Evolutionary conservation across 2,113 vertebrate genomes (phyloP), one percentile per base, ranked within the genome.

Genomic region (Varanus komodoensis): DNA sequence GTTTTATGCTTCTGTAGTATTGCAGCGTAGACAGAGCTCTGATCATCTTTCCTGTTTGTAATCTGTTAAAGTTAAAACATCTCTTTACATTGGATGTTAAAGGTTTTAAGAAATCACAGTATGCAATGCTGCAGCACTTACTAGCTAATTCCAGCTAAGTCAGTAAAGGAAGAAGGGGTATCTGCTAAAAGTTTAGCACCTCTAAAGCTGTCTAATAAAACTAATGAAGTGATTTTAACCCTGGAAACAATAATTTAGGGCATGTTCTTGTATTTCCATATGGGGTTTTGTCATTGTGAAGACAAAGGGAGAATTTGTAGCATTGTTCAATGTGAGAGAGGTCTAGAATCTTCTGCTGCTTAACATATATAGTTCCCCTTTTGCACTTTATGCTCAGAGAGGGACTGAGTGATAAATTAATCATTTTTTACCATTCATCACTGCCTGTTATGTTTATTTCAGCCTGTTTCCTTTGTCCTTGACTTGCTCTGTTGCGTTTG

Each of bases 401-500:
- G 14, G 50, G 87, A 21, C 32, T 82, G 34, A 73, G 23, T 2
- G 15, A 3, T 57, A 34, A 74, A 86, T 74, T 75, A 74, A 86
- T 88, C 11, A 15, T 38, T 71, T 57, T 71, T 19, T 19, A 23
- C 12, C 23, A 73, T 89, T 73, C 32, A 89, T 82, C 68, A 73
- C 8, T 73, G 12, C 50, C 79, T 44, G 54, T 87, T 34, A 64
- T 34, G 68, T 34, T 73, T 73, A 44, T 69, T 69, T 73, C 52
- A 57, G 8, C 44, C 34, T 89, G 15, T 82, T 73, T 82, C 23
- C 48, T 52, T 88, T 88, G 67, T 82, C 87, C 67, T 88, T 57
- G 67, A 38, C 67, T 82, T 81, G 38, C 44, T 71, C n/a, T 54
- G 50, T 73, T 82, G 64, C 14, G 38, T 54, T 88, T 71, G 32